These are phyloP conservation scores for Ephialtes manifestator DNA, from an alignment of 2,888 invertebrate species.

Conservation along the genomic window DNA sequence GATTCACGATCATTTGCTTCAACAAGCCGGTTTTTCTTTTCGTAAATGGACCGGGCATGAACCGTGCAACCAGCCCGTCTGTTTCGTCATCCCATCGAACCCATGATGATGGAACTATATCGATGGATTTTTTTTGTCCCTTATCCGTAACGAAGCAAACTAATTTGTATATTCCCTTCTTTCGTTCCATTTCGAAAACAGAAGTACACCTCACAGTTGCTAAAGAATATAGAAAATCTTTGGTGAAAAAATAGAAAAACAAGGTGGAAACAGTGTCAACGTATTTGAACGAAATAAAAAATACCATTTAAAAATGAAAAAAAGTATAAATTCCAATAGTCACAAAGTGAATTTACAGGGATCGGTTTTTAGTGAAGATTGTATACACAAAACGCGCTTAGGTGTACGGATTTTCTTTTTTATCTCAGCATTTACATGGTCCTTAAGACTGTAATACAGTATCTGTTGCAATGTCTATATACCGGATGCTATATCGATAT, in stretches of 20 bases:
- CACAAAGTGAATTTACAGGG: background rate
- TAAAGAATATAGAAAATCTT: background rate
- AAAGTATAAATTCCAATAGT: background rate
- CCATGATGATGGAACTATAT: conserved; percentile 23
- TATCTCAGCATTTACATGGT: no score
- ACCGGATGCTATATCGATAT: no score
- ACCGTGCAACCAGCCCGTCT: background rate
- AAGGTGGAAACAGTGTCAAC: conserved; percentile 1
- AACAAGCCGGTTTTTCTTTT: background rate
- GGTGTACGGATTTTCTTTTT: no score
- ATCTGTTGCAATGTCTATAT: no score
- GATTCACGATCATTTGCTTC: background rate
- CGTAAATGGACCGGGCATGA: conserved; percentile 22
- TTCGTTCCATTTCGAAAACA: background rate
- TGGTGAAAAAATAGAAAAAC: background rate
- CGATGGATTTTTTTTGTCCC: conserved; percentile 6
- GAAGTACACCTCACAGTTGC: background rate
- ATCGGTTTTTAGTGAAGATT: background rate
- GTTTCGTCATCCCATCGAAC: conserved; percentile 2
- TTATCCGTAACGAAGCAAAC: conserved; percentile 3
- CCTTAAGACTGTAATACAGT: no score
- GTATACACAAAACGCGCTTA: no score
- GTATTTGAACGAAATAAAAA: background rate
- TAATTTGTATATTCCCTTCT: conserved; percentile 4
- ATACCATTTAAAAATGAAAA: background rate